A percentile compares a stretch with the other conserved stretches of the same genome.
These are phyloP conservation scores for Phrynocephalus guinanensis DNA, from an alignment of 2,797 vertebrate genomes.

Conservation along the genomic window DNA sequence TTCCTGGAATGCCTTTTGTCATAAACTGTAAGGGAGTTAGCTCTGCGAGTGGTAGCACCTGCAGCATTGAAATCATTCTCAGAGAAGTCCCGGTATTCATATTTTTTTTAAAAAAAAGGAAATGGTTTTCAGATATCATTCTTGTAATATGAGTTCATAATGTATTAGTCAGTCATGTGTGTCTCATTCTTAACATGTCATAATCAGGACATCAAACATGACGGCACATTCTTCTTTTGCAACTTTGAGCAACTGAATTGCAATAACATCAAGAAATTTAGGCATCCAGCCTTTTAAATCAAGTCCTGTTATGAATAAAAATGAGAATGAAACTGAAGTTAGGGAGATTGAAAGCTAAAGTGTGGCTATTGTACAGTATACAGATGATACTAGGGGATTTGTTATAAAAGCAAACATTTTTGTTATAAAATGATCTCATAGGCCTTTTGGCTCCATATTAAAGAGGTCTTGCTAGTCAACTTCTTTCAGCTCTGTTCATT, in stretches of 20 bases:
- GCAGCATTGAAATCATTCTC: not conserved
- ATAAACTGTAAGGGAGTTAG: not conserved
- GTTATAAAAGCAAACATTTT: no score
- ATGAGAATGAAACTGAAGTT: not conserved
- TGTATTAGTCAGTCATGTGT: not conserved
- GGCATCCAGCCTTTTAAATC: conserved; percentile 24
- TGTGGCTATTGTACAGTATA: not conserved
- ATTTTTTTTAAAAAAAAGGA: not conserved
- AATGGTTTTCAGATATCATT: not conserved
- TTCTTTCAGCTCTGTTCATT: conserved; percentile 29
- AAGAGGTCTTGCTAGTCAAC: conserved; percentile 1
- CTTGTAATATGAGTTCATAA: not conserved
- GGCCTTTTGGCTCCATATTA: not conserved
- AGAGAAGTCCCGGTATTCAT: not conserved
- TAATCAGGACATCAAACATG: not conserved
- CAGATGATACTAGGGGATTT: not conserved
- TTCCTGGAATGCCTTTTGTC: not conserved
- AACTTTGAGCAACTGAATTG: not conserved
- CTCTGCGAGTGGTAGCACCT: not conserved
- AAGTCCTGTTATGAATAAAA: conserved; percentile 35
- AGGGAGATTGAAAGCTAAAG: not conserved
- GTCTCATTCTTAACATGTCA: not conserved
- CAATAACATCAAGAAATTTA: conserved; percentile 2
- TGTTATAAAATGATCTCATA: not conserved
- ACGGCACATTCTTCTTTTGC: not conserved